phyloP scores from a whole-genome alignment of 2,888 invertebrate species.

The Orchesella flavescens region DNA sequence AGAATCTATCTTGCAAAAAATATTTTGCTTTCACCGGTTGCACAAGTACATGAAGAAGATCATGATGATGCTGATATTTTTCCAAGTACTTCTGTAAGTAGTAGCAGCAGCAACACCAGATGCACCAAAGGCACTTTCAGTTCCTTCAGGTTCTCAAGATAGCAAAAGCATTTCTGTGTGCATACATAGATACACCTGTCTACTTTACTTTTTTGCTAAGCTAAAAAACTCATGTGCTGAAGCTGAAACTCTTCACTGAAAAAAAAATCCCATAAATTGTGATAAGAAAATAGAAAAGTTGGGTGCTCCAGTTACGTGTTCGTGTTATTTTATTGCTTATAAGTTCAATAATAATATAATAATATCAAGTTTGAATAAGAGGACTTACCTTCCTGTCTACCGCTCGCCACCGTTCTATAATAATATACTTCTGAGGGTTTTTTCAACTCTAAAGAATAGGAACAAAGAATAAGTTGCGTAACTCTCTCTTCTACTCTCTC shows the following conservation, averaged over 20 bases:
- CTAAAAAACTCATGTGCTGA: background rate
- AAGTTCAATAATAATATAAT: background rate
- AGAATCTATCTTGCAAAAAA: slow-evolving; percentile 35
- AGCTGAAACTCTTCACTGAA: slow-evolving; percentile 11
- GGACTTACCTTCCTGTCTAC: background rate
- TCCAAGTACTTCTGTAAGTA: background rate
- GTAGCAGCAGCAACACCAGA: slow-evolving; percentile 26
- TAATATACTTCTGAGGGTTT: background rate
- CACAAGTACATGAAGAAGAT: slow-evolving; percentile 7
- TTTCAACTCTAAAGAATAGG: background rate
- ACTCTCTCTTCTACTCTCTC: background rate
- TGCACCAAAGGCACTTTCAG: slow-evolving; percentile 19
- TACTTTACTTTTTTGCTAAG: background rate
- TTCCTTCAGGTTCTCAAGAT: slow-evolving; percentile 53
- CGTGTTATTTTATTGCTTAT: background rate
- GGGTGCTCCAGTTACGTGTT: slow-evolving; percentile 38
- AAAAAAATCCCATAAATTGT: slow-evolving; percentile 57
- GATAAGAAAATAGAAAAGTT: slow-evolving; percentile 34
- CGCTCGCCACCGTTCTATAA: background rate
- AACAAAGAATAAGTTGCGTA: background rate
- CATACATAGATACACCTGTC: background rate
- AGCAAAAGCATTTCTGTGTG: slow-evolving; percentile 27
- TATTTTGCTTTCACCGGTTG: slow-evolving; percentile 57
- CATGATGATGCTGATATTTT: slow-evolving; percentile 1
- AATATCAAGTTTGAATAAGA: too few species aligned